Evolutionary conservation across 35 echinoderm and acorn worm genomes (phyloP), one percentile per base, ranked within the genome.

Genomic region (Nesometra sesokonis): DNA sequence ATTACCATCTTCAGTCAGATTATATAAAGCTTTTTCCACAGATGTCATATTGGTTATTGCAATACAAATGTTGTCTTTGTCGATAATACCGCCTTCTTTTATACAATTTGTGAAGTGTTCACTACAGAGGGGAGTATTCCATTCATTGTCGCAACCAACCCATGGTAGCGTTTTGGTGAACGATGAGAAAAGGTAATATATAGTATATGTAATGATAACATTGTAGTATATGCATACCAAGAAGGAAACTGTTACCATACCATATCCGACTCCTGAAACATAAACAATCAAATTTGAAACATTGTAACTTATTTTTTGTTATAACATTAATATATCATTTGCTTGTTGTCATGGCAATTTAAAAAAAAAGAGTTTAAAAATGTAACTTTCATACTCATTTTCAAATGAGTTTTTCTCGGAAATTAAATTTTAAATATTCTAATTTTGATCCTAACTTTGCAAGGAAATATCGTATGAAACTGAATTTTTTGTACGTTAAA

Each of bases 191-290:
- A 95, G 83, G 57, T 95, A 95, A 84, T 84, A 95, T 30, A 95
- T 67, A 21, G 90, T 89, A 34, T 91, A 95, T 31, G 88, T 91
- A 32, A 95, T 95, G 79, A 95, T 92, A 19, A 92, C 93, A 46
- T 95, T 95, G 90, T 95, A 95, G 57, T 95, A 95, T n/a, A 89
- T 84, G 21, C 87, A 87, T 0, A 89, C 87, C 30, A 88, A 92
- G 13, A 87, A 90, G 0, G 96, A 99, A 0, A 90, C 93, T 3
- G 87, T 84, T 83, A 99, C 92, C 96, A 99, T 99, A 21, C 96
- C 96, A 67, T 92, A 92, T 0, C 96, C 96, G 30, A 99, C 96
- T 77, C 96, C 96, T 99, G 21, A 19, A 27, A 67, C 7, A 27
- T 17, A 2, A 67, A 67, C 4, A 43, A 7, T 7, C 15, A 43